Evolutionary conservation across 2,888 invertebrate genomes (phyloP), one percentile per base, ranked within the genome.

Genomic region (Microplitis deprimator): DNA sequence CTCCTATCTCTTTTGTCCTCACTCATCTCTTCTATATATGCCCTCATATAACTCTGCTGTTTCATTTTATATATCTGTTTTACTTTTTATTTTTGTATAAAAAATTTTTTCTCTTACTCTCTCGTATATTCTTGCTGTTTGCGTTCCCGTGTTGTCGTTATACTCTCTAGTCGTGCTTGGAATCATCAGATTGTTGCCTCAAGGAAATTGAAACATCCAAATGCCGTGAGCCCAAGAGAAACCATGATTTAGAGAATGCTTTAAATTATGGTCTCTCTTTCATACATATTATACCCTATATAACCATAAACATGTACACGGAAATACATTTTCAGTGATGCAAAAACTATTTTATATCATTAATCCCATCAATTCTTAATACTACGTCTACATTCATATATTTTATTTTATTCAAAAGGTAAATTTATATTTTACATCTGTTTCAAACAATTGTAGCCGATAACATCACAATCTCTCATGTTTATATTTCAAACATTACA

Each of bases 181-280:
- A 85, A 83, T 85, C 87, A 89, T 98, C 76, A 93, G 95, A 84
- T 90, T 94, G 77, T 92, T 61, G 97, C 79, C 92, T 97, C 79
- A 93, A 94, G 85, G 97, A 97, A 88, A 91, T 97, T 41, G 97
- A 98, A 90, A 94, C 93, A 89, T 89, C 87, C 88, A 82, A 80
- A 77, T 84, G 86, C 85, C 85, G 86, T 82, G 84, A 85, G 87
- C 85, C 73, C 83, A 82, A 82, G 83, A 85, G 85, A 84, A 85
- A 83, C 85, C 84, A 85, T 89, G 89, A 89, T 89, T 89, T 88
- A 89, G 86, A 81, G 86, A 85, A 86, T 82, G 81, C 85, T 87
- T 88, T 89, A 89, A 89, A 84, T 89, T 89, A 89, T 89, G 86
- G 59, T 81, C 38, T 68, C 74, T 75, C 60, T 62, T 64, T 67